Evolutionary conservation across 2,797 vertebrate genomes (phyloP).

Genomic region (Sardinella longiceps): DNA sequence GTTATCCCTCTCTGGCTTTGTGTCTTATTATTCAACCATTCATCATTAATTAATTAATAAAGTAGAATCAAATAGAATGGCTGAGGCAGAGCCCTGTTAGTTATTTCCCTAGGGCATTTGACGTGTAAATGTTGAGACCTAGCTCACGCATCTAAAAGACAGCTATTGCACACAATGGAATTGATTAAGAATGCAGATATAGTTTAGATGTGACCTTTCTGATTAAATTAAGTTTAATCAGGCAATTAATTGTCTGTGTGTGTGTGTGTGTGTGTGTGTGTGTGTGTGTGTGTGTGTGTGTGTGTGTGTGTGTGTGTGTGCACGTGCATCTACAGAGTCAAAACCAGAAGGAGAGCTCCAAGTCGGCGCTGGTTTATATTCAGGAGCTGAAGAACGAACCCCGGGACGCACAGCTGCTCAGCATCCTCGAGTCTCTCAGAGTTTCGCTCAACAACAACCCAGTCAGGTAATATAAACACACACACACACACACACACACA

Average conservation of each 20-base stretch:
- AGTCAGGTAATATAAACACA: slow-evolving; percentile 79
- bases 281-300: slow-evolving; percentile 31
- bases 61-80: too few relatives aligned
- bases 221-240: background rate
- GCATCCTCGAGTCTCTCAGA: slow-evolving; percentile 86
- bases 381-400: slow-evolving; percentile 84
- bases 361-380: slow-evolving; percentile 86
- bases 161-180: background rate
- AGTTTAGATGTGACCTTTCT: background rate
- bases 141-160: background rate
- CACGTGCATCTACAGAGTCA: slow-evolving; percentile 74
- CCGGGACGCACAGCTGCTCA: slow-evolving; percentile 78
- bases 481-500: background rate
- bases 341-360: slow-evolving; percentile 86
- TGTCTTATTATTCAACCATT: too few relatives aligned
- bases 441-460: slow-evolving; percentile 94
- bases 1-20: background rate
- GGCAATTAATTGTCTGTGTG: slow-evolving; percentile 19
- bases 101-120: too few relatives aligned
- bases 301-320: slow-evolving; percentile 24
- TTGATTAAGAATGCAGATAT: background rate
- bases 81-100: too few relatives aligned
- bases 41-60: too few relatives aligned
- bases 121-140: background rate
- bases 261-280: slow-evolving; percentile 25